Conservation (phyloP, 2,113 vertebrate genomes). For the Corythornis cristatus region DNA sequence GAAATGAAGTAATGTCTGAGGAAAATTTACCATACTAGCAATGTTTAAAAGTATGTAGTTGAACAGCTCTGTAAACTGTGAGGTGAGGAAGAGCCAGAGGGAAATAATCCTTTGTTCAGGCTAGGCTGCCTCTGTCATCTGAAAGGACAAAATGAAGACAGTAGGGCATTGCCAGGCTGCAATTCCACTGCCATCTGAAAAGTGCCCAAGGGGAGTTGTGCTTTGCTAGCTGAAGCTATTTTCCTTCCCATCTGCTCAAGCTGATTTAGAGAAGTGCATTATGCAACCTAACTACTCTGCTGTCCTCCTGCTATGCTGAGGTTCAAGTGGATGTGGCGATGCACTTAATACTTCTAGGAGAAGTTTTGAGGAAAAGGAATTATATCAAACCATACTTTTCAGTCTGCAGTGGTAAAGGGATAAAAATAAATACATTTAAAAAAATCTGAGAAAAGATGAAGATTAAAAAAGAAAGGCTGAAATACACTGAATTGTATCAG, state of each 20-base stretch:
- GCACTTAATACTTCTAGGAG: not conserved
- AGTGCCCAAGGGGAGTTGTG: conserved; percentile 13
- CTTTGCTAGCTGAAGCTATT: conserved; percentile 44
- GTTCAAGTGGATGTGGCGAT: not conserved
- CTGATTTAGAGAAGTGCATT: conserved; percentile 6
- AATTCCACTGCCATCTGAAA: conserved; percentile 31
- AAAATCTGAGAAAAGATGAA: not conserved
- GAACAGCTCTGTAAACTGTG: not conserved
- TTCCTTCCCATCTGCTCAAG: conserved; percentile 50
- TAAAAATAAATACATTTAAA: not conserved
- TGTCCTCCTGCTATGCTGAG: not conserved
- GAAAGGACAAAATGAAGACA: conserved; percentile 35
- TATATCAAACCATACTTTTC: not conserved
- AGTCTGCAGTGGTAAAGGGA: not conserved
- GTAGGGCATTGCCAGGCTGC: conserved; percentile 17
- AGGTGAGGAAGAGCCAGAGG: not conserved
- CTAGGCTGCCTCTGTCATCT: not conserved
- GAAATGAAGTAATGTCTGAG: not conserved
- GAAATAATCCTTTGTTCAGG: not conserved
- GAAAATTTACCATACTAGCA: not conserved
- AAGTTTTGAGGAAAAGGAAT: not conserved
- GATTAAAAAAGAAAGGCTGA: not conserved
- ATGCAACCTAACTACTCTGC: not conserved
- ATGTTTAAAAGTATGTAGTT: not conserved
- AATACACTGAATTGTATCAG: not conserved